phyloP scores from a whole-genome alignment of 2,888 invertebrate species.

The Luffia ferchaultella region DNA sequence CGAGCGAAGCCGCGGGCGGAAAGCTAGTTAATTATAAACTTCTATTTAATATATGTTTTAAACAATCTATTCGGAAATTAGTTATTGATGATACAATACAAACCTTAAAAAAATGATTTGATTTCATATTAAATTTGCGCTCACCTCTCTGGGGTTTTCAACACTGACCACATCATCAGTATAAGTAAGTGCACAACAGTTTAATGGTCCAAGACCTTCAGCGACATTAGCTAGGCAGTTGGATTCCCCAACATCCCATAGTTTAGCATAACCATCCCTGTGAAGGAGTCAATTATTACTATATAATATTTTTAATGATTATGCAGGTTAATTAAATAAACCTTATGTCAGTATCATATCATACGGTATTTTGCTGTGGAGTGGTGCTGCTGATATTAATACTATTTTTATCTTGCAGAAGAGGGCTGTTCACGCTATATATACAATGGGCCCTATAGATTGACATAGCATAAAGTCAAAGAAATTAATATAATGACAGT shows the following conservation, averaged over 20 bases:
- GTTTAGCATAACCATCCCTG: slow-evolving; percentile 72
- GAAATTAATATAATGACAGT: too few relatives aligned
- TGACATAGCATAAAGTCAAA: too few relatives aligned
- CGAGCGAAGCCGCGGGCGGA: not conserved
- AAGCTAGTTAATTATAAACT: not conserved
- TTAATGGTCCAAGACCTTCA: slow-evolving; percentile 61
- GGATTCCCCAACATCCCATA: slow-evolving; percentile 75
- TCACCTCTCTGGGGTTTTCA: slow-evolving; percentile 52
- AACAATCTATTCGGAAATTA: not conserved
- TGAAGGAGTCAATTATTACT: slow-evolving; percentile 7
- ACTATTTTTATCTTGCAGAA: not conserved
- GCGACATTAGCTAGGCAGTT: slow-evolving; percentile 60
- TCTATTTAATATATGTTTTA: not conserved
- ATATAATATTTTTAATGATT: not conserved
- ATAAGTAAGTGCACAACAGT: slow-evolving; percentile 60
- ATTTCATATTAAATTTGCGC: not conserved
- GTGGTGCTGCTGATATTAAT: not conserved
- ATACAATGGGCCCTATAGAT: too few relatives aligned
- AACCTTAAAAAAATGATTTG: too few relatives aligned
- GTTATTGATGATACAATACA: not conserved
- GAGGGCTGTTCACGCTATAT: too few relatives aligned
- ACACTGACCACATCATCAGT: slow-evolving; percentile 31
- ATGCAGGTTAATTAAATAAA: not conserved
- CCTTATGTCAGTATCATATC: not conserved
- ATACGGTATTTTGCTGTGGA: not conserved